Evolutionary conservation across 2,113 vertebrate genomes (phyloP).

Genomic region (Myotis davidii): DNA sequence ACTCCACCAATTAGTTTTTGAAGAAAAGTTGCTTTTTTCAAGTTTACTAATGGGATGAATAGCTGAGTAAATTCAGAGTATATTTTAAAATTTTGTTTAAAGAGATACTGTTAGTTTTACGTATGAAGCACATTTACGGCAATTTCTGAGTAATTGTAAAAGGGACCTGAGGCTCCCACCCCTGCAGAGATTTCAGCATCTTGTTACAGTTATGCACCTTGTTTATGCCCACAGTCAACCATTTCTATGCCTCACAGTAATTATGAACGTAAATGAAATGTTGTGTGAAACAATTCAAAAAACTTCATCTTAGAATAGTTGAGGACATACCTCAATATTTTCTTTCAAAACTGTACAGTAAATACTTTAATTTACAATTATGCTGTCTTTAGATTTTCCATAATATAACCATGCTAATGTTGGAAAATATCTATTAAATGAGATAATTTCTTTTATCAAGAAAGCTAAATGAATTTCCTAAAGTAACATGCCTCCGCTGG

Average conservation of each 20-base stretch:
- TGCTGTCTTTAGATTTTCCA: not conserved
- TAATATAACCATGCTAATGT: not conserved
- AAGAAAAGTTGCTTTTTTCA: not conserved
- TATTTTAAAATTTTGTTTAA: not conserved
- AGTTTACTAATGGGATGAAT: not conserved
- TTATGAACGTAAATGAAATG: constrained; percentile 25
- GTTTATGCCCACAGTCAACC: not conserved
- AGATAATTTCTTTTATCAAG: not conserved
- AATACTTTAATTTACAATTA: not conserved
- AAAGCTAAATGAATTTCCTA: not conserved
- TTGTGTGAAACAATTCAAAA: not conserved
- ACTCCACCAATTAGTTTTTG: not conserved
- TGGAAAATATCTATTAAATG: not conserved
- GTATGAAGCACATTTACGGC: not conserved
- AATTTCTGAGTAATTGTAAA: not conserved
- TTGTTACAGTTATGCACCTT: not conserved
- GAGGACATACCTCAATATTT: not conserved
- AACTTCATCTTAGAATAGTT: not conserved
- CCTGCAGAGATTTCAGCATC: not conserved
- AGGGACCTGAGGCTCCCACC: not conserved
- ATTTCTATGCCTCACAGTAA: not conserved
- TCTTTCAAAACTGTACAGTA: not conserved
- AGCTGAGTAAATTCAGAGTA: not conserved
- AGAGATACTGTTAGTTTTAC: not conserved
- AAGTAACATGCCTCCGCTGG: not conserved